Evolutionary conservation across 2,797 vertebrate species (phyloP).

Genomic region (Ciconia nigra): DNA sequence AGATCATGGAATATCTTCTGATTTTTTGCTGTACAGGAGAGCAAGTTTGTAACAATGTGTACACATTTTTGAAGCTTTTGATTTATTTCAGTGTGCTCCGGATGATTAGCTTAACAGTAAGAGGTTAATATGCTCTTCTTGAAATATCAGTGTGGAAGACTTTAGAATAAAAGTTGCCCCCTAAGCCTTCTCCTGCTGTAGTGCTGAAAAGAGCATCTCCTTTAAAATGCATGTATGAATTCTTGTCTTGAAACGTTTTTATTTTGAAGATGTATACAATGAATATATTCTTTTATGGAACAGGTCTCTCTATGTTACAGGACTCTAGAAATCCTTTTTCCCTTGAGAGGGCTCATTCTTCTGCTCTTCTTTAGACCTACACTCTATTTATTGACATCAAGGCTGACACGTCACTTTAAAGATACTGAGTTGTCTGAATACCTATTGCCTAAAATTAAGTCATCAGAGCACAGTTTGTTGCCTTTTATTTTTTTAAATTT

Average conservation of each 20-base stretch:
- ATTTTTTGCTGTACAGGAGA: not conserved
- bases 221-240: not conserved
- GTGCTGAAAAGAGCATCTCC: not conserved
- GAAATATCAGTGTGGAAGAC: not conserved
- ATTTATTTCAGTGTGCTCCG: not conserved
- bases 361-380: not conserved
- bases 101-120: not conserved
- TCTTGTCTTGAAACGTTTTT: not conserved
- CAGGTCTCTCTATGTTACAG: not conserved
- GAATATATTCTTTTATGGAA: not conserved
- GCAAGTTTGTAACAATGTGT: not conserved
- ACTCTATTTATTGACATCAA: not conserved
- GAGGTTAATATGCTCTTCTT: not conserved
- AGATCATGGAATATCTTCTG: not conserved
- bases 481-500: not conserved
- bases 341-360: not conserved
- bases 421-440: not conserved
- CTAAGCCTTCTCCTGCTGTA: not conserved
- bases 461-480: not conserved
- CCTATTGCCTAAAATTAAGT: not conserved
- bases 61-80: not conserved
- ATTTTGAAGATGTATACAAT: not conserved
- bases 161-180: not conserved
- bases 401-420: not conserved
- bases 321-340: not conserved